These are phyloP conservation scores for Danio aesculapii DNA, from an alignment of 2,797 vertebrate genomes.

Conservation along the genomic window DNA sequence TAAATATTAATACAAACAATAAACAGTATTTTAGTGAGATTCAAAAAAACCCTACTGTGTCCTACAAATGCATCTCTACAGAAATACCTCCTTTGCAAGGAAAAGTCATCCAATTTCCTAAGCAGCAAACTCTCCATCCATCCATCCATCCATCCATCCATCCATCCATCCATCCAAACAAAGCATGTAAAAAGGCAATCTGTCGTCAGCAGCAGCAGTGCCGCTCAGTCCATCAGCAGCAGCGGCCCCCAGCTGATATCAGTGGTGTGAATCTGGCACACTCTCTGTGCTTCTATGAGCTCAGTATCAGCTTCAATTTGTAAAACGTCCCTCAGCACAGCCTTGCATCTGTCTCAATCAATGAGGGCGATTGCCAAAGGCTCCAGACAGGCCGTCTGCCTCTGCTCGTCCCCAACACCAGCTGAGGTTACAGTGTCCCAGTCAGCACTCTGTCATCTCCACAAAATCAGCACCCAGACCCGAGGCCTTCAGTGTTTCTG, in stretches of 20 bases:
- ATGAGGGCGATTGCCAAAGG: constrained; percentile 77
- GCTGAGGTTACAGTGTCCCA: constrained; percentile 74
- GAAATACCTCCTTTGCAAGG: constrained; percentile 1
- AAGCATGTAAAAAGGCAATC: constrained; percentile 58
- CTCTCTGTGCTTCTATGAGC: constrained; percentile 55
- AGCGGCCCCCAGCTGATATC: constrained; percentile 34
- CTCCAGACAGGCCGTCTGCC: constrained; percentile 79
- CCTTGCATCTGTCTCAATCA: constrained; percentile 81
- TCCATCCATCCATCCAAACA: constrained; percentile 9
- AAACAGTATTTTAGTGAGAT: too few species aligned
- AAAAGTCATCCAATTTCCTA: constrained; percentile 26
- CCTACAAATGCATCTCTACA: neutral
- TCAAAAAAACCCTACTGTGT: too few species aligned
- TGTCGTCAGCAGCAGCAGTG: constrained; percentile 48
- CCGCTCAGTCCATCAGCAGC: constrained; percentile 37
- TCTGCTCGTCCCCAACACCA: constrained; percentile 59
- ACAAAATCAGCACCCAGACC: constrained; percentile 68
- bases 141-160: constrained; percentile 7
- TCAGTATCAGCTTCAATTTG: constrained; percentile 74
- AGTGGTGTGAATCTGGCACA: constrained; percentile 63
- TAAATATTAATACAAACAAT: too few species aligned
- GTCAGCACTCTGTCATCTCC: constrained; percentile 68
- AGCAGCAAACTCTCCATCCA: constrained; percentile 4
- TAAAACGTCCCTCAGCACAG: constrained; percentile 73
- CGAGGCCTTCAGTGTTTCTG: constrained; percentile 57